Conservation (phyloP, 2,797 vertebrate species). For the Karalla daura region DNA sequence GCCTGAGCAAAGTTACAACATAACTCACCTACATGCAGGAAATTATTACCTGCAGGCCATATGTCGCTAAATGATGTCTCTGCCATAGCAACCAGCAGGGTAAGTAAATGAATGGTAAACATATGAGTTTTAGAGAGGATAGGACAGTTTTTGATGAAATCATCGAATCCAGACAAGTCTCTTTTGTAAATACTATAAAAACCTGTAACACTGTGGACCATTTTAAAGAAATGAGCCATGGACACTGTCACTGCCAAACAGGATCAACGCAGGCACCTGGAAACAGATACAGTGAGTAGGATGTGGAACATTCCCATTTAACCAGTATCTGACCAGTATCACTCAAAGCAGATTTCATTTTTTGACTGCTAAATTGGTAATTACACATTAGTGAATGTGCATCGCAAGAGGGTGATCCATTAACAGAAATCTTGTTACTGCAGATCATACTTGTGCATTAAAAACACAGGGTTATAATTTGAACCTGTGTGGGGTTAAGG, state of each 20-base stretch:
- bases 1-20: conserved; percentile 22
- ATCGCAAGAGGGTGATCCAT: neutral
- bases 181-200: neutral
- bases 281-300: neutral
- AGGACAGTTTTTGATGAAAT: neutral
- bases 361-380: neutral
- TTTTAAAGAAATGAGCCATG: neutral
- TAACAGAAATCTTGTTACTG: neutral
- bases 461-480: no score
- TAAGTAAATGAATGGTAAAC: conserved; percentile 5
- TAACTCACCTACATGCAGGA: conserved; percentile 25
- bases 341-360: neutral
- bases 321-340: neutral
- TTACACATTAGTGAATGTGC: no score
- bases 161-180: neutral
- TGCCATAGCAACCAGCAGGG: conserved; percentile 55
- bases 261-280: neutral
- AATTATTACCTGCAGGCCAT: conserved; percentile 48
- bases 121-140: neutral
- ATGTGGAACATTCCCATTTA: neutral
- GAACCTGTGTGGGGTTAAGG: no score
- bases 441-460: no score
- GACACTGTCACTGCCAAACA: neutral
- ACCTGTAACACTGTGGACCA: no score
- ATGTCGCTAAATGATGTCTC: conserved; percentile 30